Evolutionary conservation across 2,797 vertebrate genomes (phyloP).

Genomic region (Pangasius krempfi): DNA sequence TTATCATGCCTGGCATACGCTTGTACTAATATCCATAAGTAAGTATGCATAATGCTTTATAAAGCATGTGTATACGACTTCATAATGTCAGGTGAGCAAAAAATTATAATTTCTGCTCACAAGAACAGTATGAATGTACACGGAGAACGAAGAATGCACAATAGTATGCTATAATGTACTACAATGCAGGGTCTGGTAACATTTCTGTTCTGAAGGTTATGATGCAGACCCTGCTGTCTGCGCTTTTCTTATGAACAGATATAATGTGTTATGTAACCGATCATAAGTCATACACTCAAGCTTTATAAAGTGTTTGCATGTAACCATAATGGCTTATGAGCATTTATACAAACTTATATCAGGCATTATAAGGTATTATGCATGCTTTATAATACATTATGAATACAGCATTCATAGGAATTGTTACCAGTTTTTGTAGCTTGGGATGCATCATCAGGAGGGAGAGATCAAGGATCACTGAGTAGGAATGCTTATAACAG

Average conservation of each 20-base stretch:
- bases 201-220: background rate
- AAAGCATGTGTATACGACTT: background rate
- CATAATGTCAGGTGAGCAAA: background rate
- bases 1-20: background rate
- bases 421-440: background rate
- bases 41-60: background rate
- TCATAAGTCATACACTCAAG: background rate
- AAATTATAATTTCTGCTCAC: background rate
- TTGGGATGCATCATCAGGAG: background rate
- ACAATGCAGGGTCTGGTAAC: background rate
- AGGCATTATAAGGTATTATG: background rate
- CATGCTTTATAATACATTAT: constrained; percentile 1
- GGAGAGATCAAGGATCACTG: background rate
- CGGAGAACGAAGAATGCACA: background rate
- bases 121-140: background rate
- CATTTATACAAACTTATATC: background rate
- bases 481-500: background rate
- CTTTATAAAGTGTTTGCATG: background rate
- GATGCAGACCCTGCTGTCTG: background rate
- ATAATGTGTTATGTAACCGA: background rate
- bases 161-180: background rate
- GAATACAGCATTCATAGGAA: background rate
- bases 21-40: background rate
- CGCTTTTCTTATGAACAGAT: background rate
- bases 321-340: background rate